These are phyloP conservation scores for Dendrocincla tyrannina DNA, from an alignment of 2,797 vertebrate genomes.

Conservation along the genomic window DNA sequence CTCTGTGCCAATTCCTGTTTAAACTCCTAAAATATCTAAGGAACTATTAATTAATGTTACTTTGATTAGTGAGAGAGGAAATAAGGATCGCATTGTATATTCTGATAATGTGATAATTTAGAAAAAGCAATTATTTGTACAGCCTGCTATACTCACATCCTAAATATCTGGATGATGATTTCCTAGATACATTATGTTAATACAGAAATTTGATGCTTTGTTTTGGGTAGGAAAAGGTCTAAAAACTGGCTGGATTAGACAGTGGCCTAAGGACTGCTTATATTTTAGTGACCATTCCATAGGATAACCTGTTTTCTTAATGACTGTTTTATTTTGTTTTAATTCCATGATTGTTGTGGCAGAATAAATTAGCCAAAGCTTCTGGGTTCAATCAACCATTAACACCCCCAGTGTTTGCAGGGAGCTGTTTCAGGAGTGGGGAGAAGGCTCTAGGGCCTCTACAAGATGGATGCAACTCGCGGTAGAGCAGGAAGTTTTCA, in stretches of 20 bases:
- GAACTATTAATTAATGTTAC: background rate
- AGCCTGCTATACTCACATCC: background rate
- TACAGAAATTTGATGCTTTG: background rate
- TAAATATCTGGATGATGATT: conserved; percentile 50
- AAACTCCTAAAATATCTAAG: background rate
- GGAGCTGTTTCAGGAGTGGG: background rate
- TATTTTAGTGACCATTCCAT: background rate
- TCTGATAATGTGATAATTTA: background rate
- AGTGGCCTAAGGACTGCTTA: background rate
- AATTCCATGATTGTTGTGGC: background rate
- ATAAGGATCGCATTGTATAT: background rate
- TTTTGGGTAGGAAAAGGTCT: background rate
- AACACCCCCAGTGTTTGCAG: background rate
- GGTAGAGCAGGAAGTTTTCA: background rate
- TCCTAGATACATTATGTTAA: conserved; percentile 19
- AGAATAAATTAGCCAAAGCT: background rate
- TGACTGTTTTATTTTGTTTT: background rate
- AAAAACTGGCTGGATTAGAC: background rate
- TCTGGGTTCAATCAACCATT: background rate
- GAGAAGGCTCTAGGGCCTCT: background rate
- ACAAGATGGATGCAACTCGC: background rate
- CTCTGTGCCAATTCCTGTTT: background rate
- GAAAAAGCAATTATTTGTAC: background rate
- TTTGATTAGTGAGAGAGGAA: background rate
- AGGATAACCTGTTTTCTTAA: background rate